Evolutionary conservation across 2,797 vertebrate species (phyloP).

Genomic region (Neosilurus mollespiculum): DNA sequence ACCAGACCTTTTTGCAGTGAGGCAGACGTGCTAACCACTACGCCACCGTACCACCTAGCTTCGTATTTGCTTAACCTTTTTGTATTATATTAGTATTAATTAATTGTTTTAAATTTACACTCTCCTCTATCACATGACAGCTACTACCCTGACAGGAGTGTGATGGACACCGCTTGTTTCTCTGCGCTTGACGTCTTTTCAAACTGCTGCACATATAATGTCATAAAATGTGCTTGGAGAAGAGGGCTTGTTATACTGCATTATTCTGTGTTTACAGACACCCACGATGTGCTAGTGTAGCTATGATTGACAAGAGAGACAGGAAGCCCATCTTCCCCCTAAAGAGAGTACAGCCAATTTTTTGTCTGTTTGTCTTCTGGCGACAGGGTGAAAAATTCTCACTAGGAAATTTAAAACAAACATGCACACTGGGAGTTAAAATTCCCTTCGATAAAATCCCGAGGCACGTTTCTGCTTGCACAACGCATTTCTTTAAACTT

Average conservation of each 20-base stretch:
- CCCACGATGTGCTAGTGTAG: not conserved
- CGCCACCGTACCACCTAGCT: too few relatives aligned
- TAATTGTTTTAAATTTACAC: not conserved
- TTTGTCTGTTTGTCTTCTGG: constrained; percentile 20
- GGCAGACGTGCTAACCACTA: too few relatives aligned
- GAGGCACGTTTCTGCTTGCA: constrained; percentile 6
- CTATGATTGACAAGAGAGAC: constrained; percentile 10
- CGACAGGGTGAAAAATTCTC: constrained; percentile 16
- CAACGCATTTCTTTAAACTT: not conserved
- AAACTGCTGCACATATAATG: constrained; percentile 5
- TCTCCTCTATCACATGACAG: not conserved
- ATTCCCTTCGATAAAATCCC: constrained; percentile 11
- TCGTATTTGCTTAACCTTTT: not conserved
- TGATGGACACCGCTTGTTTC: not conserved
- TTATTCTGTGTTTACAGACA: constrained; percentile 24
- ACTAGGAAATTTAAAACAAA: constrained; percentile 9
- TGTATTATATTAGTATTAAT: not conserved
- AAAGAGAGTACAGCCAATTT: constrained; percentile 4
- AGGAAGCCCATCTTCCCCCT: not conserved
- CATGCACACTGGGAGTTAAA: constrained; percentile 1
- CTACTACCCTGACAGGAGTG: not conserved
- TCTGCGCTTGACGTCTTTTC: not conserved
- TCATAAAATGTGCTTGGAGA: constrained; percentile 1
- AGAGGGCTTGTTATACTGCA: constrained; percentile 17
- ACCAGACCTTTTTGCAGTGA: too few relatives aligned